Evolutionary conservation across 2,888 invertebrate genomes (phyloP), one percentile per base, ranked within the genome.

Genomic region (Tridacna gigas): DNA sequence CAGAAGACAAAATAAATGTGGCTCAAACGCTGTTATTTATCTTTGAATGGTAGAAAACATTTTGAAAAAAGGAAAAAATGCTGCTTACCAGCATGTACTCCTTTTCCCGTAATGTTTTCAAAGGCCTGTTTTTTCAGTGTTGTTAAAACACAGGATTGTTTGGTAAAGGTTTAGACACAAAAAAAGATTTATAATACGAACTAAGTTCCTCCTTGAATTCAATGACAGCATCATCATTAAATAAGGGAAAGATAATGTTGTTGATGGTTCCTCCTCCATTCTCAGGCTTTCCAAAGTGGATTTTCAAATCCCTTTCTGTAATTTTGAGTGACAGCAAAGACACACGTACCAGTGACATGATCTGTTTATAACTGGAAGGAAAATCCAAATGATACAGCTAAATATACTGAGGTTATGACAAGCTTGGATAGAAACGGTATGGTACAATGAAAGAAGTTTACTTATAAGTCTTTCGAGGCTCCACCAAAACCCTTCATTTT

Each of bases 251-350:
- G 61, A 83, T 83, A 9, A 87, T 81, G 22, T 26, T 20, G 66
- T 76, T 28, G 61, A 87, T 81, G 5, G 63, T 47, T 13, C 87
- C 84, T 12, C 87, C 87, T 22, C 84, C 84, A 82, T 87, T 61
- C 11, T 79, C 77, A 22, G 82, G 80, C 28, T 85, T 87, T 0
- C 83, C 26, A 66, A 87, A 87, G 69, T 83, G 47, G 7, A 79
- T 79, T 47, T 82, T 77, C 5, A 87, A 74, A n/a, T 81, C 73
- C 48, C 75, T 83, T 15, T 77, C 76, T 18, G 67, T 74, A 51
- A 77, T 67, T 0, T 37, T 28, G 0, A 5, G 0, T 12, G 77
- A 65, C 0, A 82, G 11, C 9, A 22, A 25, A 26, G 47, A 45
- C 7, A 86, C 76, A 26, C 82, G 28, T 28, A 86, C 51, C 22